A percentile compares a stretch with the other conserved stretches of the same genome.
Evolutionary conservation across 1,140 invertebrate species (phyloP).

Genomic region (Drosophila funebris): DNA sequence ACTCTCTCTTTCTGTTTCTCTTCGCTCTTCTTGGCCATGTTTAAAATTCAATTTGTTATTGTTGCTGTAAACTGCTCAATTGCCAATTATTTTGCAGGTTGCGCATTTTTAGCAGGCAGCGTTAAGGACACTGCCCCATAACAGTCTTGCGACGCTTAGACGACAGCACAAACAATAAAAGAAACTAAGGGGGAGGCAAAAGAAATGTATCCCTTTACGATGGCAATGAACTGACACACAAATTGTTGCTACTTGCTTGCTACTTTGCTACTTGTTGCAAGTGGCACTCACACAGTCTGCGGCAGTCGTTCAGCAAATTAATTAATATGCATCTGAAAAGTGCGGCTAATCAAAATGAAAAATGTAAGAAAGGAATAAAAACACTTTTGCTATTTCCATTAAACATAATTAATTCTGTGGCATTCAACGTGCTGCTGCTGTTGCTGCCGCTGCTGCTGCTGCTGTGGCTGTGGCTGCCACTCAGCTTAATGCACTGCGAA

Average conservation of each 20-base stretch:
- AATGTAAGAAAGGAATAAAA: too few relatives aligned
- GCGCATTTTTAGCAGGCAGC: too few relatives aligned
- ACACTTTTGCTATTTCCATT: conserved; percentile 24
- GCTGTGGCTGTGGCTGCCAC: neutral
- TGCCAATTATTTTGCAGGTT: conserved; percentile 67
- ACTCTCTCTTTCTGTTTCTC: too few relatives aligned
- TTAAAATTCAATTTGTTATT: conserved; percentile 33
- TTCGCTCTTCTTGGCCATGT: too few relatives aligned
- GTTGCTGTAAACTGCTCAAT: conserved; percentile 66
- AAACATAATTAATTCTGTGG: conserved; percentile 53
- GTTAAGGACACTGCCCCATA: conserved; percentile 21
- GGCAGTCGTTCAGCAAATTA: conserved; percentile 30
- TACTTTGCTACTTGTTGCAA: conserved; percentile 22
- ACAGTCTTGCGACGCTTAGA: conserved; percentile 18
- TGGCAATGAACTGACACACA: conserved; percentile 16
- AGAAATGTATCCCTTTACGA: neutral
- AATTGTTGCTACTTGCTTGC: too few relatives aligned
- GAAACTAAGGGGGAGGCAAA: neutral
- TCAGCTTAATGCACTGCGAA: conserved; percentile 19
- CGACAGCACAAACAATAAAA: conserved; percentile 16
- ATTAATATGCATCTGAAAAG: conserved; percentile 56
- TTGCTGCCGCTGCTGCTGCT: conserved; percentile 1
- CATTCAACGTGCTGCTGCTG: neutral
- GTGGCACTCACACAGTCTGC: neutral
- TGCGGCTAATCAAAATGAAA: conserved; percentile 13